Base-by-base conservation (phyloP, 2,113 vertebrate species). In the Neogale vison region DNA sequence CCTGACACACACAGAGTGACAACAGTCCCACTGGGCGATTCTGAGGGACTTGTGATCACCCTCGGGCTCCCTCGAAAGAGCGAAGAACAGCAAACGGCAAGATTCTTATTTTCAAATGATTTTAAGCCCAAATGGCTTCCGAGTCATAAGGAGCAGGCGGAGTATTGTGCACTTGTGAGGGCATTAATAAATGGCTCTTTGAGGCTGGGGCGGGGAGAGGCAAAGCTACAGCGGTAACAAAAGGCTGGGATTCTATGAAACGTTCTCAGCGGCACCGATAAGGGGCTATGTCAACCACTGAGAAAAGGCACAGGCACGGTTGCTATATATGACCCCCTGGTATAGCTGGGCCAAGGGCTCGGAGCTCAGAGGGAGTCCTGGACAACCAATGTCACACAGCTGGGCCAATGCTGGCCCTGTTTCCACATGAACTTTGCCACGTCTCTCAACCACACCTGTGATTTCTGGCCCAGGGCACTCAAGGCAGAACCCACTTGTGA, bases 311-410 rank as follows among this genome's bases (percentile, higher is more conserved):
- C 15, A 47, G 31, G 9, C 3, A 9, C 0, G 1, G 82, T 63
- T 14, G 17, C 80, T 8, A 39, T 2, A 21, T 57, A 39, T 74
- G 20, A 3, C 4, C 29, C 50, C 65, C 0, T 55, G 0, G 24
- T 1, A 31, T 0, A 42, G 36, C 45, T 55, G 69, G 42, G 63
- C 42, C 42, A 50, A 50, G 52, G 47, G 12, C 39, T 67, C 39
- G 9, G 52, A 39, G 69, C 69, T 71, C 92, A 50, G 55, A 76
- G 26, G 13, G 34, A 3, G 50, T 31, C 61, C 52, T 2, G 0
- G 13, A 23, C 0, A 0, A 50, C 18, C n/a, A 1, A 29, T 0
- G n/a, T 7, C 69, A 67, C 24, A 47, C 1, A 45, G 36, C 26
- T 24, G 50, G 50, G 23, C 23, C 2, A 0, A 8, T 39, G 23